These are phyloP conservation scores for Aphelinus atriplicis DNA, from an alignment of 1,140 invertebrate genomes.

Conservation along the genomic window DNA sequence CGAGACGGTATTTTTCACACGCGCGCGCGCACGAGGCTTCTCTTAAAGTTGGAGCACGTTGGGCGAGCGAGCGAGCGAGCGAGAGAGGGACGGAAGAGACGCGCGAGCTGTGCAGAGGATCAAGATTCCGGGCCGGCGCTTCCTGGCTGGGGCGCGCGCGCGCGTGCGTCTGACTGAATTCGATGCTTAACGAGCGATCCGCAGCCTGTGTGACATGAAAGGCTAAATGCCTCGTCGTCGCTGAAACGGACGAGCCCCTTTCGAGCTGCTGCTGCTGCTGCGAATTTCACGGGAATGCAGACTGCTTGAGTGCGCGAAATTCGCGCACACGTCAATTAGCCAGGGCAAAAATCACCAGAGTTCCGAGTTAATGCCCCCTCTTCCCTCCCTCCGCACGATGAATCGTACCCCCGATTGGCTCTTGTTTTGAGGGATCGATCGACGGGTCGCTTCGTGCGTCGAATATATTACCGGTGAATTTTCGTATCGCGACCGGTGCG, in stretches of 20 bases:
- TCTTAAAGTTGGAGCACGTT: too few relatives aligned
- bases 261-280: background rate
- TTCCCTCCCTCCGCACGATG: too few relatives aligned
- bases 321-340: background rate
- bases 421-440: too few relatives aligned
- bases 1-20: too few relatives aligned
- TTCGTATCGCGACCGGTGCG: too few relatives aligned
- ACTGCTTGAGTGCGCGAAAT: background rate
- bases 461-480: too few relatives aligned
- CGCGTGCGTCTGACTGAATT: constrained; percentile 25
- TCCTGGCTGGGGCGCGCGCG: background rate
- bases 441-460: too few relatives aligned
- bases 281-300: constrained; percentile 17
- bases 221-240: constrained; percentile 22
- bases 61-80: background rate
- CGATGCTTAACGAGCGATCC: constrained; percentile 37
- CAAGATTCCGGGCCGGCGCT: constrained; percentile 12
- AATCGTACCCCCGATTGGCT: too few relatives aligned
- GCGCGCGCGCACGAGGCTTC: too few relatives aligned
- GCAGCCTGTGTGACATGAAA: constrained; percentile 16
- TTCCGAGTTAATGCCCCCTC: too few relatives aligned
- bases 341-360: background rate
- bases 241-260: constrained; percentile 15
- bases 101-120: constrained; percentile 6
- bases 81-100: background rate